A percentile compares a stretch with the other conserved stretches of the same genome.
phyloP scores from a whole-genome alignment of 2,797 vertebrate species.

The Nyctalus aviator region DNA sequence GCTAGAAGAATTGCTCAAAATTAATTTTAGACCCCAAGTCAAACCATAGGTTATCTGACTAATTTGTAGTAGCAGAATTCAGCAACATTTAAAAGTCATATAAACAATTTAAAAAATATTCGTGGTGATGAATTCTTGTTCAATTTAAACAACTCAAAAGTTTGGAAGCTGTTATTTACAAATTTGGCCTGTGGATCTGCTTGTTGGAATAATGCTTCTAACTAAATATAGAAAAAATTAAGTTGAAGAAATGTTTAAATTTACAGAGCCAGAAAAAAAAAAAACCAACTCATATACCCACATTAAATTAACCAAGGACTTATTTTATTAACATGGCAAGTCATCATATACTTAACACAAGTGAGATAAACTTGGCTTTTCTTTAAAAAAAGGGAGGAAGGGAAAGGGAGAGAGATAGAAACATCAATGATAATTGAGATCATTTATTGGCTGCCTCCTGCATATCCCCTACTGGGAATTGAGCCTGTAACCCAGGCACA shows the following conservation, averaged over 20 bases:
- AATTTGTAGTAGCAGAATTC: not conserved
- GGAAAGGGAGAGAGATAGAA: too few species aligned
- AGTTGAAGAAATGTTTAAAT: constrained; percentile 62
- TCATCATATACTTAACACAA: constrained; percentile 77
- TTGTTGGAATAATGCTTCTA: constrained; percentile 52
- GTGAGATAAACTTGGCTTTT: constrained; percentile 40
- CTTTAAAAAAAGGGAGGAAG: too few species aligned
- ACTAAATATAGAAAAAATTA: constrained; percentile 54
- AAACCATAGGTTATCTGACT: not conserved
- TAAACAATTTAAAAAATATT: constrained; percentile 22
- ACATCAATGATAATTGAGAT: too few species aligned
- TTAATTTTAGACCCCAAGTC: constrained; percentile 31
- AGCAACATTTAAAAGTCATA: constrained; percentile 22
- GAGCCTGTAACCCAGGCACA: too few species aligned
- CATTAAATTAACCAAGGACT: constrained; percentile 74
- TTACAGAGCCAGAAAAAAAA: constrained; percentile 76
- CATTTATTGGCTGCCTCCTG: too few species aligned
- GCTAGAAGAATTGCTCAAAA: constrained; percentile 35
- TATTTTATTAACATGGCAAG: constrained; percentile 73
- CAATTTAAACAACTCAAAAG: constrained; percentile 55
- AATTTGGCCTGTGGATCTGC: constrained; percentile 13
- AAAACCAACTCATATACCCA: constrained; percentile 78
- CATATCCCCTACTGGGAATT: too few species aligned
- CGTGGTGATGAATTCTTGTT: not conserved
- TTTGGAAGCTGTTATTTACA: constrained; percentile 57